Base-by-base conservation (phyloP, 2,113 vertebrate genomes). In the Alces alces region DNA sequence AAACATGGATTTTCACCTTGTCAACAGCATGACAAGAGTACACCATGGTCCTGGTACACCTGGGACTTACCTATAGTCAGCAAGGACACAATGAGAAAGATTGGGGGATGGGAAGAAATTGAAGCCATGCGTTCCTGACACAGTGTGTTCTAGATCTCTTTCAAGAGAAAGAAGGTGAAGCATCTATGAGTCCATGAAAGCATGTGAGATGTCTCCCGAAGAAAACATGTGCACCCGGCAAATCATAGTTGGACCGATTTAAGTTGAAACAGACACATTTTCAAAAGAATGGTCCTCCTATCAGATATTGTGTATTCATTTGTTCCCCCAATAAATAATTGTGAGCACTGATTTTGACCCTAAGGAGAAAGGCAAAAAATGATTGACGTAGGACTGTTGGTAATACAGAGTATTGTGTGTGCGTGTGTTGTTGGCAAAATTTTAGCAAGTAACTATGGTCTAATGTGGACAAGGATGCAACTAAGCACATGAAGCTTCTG, bases 191-290 rank as follows among this genome's bases (percentile, higher is more conserved):
- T n/a, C 58, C 23, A 45, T 23, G 16, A 87, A 28, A 82, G 21
- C 58, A 30, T 2, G 7, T 12, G 55, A 5, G 39, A 13, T 10
- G 43, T 7, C 8, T 10, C 54, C 45, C 33, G 2, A 45, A 52
- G 45, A 23, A 66, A 30, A 17, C 25, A 27, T 0, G 0, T 6
- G 7, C 4, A n/a, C 5, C 19, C 3, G 2, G 54, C 8, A 33
- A 60, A 21, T 60, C 45, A 39, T 2, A 27, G 60, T 2, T 23
- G 52, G 52, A 55, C 11, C 4, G 54, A 54, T 17, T 52, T 43
- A 66, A 17, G 52, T 10, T 1, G 30, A 82, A 82, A 83, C 33
- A 30, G 64, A 3, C 33, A n/a, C 12, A 10, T 64, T 84, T 17
- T 25, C 64, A 85, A 87, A 73, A 79, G 27, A 33, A 61, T 4